Evolutionary conservation across 1,140 invertebrate species (phyloP).

Genomic region (Leptinotarsa undecemlineata): DNA sequence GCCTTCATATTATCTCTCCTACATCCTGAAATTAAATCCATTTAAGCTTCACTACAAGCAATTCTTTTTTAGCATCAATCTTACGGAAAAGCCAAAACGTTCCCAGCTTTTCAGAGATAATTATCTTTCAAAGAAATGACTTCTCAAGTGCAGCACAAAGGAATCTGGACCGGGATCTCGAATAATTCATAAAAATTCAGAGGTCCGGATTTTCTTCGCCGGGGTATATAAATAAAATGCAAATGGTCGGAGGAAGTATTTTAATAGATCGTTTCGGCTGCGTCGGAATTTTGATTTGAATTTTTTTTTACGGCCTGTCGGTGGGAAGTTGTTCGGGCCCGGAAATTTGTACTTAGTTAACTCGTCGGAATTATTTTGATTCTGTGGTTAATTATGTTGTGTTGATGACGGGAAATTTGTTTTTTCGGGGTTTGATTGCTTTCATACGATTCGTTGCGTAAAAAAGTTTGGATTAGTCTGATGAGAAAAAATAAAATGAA

Average conservation of each 20-base stretch:
- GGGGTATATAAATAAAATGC: neutral
- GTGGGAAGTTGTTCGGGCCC: too few relatives aligned
- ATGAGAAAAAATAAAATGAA: too few relatives aligned
- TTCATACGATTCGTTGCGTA: too few relatives aligned
- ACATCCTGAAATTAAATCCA: neutral
- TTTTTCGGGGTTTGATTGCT: too few relatives aligned
- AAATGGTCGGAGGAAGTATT: constrained; percentile 2
- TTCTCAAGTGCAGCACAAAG: neutral
- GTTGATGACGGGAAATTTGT: too few relatives aligned
- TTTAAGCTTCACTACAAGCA: neutral
- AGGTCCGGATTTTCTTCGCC: neutral
- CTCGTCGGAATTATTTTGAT: too few relatives aligned
- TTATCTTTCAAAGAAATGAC: neutral
- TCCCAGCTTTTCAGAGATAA: neutral
- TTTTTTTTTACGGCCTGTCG: neutral
- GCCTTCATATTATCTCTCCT: neutral
- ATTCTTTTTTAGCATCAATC: neutral
- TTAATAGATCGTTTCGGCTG: neutral
- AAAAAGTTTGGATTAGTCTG: too few relatives aligned
- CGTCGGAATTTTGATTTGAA: neutral
- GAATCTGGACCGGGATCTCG: neutral
- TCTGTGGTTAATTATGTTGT: too few relatives aligned
- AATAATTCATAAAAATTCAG: constrained; percentile 1
- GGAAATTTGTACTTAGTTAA: too few relatives aligned
- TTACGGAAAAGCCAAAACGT: neutral